These are phyloP conservation scores for Coenonympha arcania DNA, from an alignment of 2,888 invertebrate species.

Conservation along the genomic window DNA sequence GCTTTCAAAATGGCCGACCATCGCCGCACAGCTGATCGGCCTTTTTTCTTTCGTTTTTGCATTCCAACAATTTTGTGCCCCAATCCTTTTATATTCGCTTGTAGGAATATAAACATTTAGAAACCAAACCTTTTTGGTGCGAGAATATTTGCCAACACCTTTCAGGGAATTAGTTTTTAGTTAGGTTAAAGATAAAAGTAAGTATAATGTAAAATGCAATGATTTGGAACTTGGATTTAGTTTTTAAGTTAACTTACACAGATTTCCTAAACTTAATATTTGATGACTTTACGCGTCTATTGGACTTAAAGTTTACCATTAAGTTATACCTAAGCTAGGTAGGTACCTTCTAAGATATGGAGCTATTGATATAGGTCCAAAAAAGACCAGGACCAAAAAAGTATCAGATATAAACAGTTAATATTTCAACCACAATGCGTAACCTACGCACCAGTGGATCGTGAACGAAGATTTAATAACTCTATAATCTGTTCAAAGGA, in stretches of 20 bases:
- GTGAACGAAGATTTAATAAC: constrained; percentile 58
- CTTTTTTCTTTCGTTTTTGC: constrained; percentile 44
- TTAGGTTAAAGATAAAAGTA: too few species aligned
- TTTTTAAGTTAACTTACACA: too few species aligned
- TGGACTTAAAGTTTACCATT: too few species aligned
- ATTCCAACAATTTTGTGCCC: constrained; percentile 40
- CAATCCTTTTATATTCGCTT: constrained; percentile 6
- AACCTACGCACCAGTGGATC: constrained; percentile 9
- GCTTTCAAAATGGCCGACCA: constrained; percentile 62
- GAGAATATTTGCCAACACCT: neutral
- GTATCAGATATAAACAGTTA: neutral
- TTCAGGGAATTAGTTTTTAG: neutral
- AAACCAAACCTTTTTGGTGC: neutral
- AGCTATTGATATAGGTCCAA: too few species aligned
- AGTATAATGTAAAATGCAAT: too few species aligned
- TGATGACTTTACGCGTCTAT: too few species aligned
- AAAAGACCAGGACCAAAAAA: too few species aligned
- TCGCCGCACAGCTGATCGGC: constrained; percentile 51
- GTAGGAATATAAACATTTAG: neutral
- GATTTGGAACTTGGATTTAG: too few species aligned
- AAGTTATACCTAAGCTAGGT: too few species aligned
- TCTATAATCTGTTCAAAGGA: constrained; percentile 62
- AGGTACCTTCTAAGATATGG: too few species aligned
- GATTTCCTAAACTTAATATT: too few species aligned
- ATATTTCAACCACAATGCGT: neutral